Evolutionary conservation across 2,888 invertebrate species (phyloP).

Genomic region (Rutpela maculata): DNA sequence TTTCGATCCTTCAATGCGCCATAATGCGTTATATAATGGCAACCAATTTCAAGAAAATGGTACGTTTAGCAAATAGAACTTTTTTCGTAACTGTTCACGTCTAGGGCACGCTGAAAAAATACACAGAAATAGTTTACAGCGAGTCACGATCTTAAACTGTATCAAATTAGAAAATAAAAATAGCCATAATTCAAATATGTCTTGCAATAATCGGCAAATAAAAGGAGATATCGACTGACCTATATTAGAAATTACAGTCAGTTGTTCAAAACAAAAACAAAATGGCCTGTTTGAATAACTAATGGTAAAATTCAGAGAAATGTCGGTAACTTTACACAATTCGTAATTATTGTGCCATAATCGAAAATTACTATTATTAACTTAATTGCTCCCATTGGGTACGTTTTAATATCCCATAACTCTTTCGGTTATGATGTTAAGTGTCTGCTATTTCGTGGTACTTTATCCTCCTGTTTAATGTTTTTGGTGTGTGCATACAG

Average conservation of each 20-base stretch:
- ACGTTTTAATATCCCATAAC: slow-evolving; percentile 36
- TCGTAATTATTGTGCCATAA: slow-evolving; percentile 42
- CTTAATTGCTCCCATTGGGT: slow-evolving; percentile 33
- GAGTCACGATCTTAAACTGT: slow-evolving; percentile 61
- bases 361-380: slow-evolving; percentile 46
- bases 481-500: not conserved
- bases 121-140: slow-evolving; percentile 48
- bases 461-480: not conserved
- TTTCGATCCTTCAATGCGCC: slow-evolving; percentile 13
- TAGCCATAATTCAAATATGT: slow-evolving; percentile 57
- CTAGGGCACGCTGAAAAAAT: slow-evolving; percentile 35
- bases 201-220: slow-evolving; percentile 55
- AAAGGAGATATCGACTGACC: slow-evolving; percentile 54
- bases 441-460: not conserved
- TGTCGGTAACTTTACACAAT: slow-evolving; percentile 42
- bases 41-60: slow-evolving; percentile 45
- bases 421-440: slow-evolving; percentile 33
- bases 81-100: slow-evolving; percentile 34
- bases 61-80: slow-evolving; percentile 34
- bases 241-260: slow-evolving; percentile 53
- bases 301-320: slow-evolving; percentile 44
- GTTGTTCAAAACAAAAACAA: slow-evolving; percentile 39
- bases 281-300: slow-evolving; percentile 41
- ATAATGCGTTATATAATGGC: slow-evolving; percentile 44
- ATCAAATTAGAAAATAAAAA: slow-evolving; percentile 62